Evolutionary conservation across 2,797 vertebrate genomes (phyloP).

Genomic region (Passerculus sandwichensis): DNA sequence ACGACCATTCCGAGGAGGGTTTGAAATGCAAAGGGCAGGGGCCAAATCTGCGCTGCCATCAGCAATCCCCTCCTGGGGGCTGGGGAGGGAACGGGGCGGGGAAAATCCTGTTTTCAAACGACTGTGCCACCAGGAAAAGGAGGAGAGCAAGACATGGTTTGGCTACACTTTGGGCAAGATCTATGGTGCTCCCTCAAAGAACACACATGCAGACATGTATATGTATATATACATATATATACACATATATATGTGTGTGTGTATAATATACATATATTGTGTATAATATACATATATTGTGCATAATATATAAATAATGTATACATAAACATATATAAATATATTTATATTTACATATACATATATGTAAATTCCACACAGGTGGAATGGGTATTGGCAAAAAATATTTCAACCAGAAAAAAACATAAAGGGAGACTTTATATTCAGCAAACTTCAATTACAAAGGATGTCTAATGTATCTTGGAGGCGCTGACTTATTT

Average conservation of each 20-base stretch:
- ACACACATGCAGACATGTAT: accelerated
- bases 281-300: no score
- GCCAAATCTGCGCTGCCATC: not conserved
- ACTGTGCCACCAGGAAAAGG: not conserved
- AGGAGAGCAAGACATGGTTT: accelerated
- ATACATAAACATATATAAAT: no score
- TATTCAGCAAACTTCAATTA: not conserved
- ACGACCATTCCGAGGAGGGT: not conserved
- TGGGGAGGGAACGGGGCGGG: not conserved
- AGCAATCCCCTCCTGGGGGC: not conserved
- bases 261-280: no score
- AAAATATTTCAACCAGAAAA: not conserved
- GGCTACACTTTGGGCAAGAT: not conserved
- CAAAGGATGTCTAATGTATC: not conserved
- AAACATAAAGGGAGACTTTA: not conserved
- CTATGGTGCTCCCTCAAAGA: not conserved
- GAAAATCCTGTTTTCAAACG: not conserved
- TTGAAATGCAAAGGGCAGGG: not conserved
- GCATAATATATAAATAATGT: no score
- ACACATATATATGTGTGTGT: no score
- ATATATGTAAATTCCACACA: not conserved
- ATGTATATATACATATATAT: no score
- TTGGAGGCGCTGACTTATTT: not conserved
- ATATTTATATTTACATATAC: no score
- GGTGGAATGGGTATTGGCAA: not conserved